Evolutionary conservation across 1,140 invertebrate species (phyloP).

Genomic region (Belonocnema kinseyi): DNA sequence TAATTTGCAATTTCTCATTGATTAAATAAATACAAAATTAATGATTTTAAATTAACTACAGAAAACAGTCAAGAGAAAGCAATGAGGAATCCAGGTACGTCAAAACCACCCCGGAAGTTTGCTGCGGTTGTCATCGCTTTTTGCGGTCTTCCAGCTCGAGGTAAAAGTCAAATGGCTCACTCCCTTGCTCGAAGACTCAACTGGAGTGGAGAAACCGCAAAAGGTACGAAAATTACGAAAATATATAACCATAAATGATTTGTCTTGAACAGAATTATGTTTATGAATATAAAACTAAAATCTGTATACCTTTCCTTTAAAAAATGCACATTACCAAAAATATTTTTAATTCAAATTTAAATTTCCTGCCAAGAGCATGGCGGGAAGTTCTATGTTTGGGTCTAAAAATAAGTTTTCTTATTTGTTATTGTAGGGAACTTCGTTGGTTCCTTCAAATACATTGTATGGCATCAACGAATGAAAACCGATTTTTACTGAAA

Average conservation of each 20-base stretch:
- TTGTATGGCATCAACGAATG: too few species aligned
- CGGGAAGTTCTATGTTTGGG: not conserved
- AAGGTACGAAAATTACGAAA: slow-evolving; percentile 80
- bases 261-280: not conserved
- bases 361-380: not conserved
- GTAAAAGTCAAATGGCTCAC: slow-evolving; percentile 93
- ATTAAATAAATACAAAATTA: not conserved
- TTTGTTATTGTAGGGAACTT: too few species aligned
- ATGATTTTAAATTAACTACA: slow-evolving; percentile 45
- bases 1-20: too few species aligned
- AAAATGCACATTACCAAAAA: too few species aligned
- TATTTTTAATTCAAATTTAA: not conserved
- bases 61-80: slow-evolving; percentile 64
- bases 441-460: too few species aligned
- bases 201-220: slow-evolving; percentile 91
- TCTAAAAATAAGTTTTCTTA: not conserved
- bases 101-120: slow-evolving; percentile 78
- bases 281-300: too few species aligned
- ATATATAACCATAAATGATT: not conserved
- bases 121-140: slow-evolving; percentile 90
- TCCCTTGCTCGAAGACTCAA: slow-evolving; percentile 91
- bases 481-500: not conserved
- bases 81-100: slow-evolving; percentile 48
- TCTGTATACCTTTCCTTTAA: too few species aligned
- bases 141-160: slow-evolving; percentile 93